These are phyloP conservation scores for Castor canadensis DNA, from an alignment of 2,113 vertebrate genomes.

Conservation along the genomic window DNA sequence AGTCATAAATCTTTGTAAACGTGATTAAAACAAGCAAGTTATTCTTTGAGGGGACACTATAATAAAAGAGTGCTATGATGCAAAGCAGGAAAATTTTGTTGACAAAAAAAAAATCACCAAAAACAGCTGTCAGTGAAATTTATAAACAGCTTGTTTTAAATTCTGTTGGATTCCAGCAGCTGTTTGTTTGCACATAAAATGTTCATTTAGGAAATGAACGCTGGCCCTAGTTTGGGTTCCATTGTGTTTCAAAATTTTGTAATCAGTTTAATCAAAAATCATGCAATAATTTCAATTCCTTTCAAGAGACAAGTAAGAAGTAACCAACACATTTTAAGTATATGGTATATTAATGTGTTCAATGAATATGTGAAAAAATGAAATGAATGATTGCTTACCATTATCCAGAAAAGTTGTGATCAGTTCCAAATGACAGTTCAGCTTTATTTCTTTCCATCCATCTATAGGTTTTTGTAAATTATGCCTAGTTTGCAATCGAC, in stretches of 20 bases:
- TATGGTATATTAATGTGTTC: not conserved
- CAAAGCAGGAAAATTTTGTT: constrained; percentile 78
- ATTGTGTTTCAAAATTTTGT: constrained; percentile 69
- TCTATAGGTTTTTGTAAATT: not conserved
- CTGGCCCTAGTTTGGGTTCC: constrained; percentile 56
- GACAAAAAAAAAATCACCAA: constrained; percentile 69
- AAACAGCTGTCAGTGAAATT: constrained; percentile 79
- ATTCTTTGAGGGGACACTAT: constrained; percentile 82
- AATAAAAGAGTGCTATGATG: constrained; percentile 73
- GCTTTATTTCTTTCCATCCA: not conserved
- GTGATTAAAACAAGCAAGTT: constrained; percentile 84
- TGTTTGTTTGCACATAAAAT: constrained; percentile 77
- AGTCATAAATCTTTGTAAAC: constrained; percentile 87
- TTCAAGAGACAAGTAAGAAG: constrained; percentile 21
- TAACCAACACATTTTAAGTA: constrained; percentile 26
- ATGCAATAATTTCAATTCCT: constrained; percentile 49
- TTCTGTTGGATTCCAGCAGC: constrained; percentile 67
- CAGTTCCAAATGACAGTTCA: constrained; percentile 1
- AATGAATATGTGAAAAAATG: constrained; percentile 7
- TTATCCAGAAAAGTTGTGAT: not conserved
- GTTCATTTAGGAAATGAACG: constrained; percentile 74
- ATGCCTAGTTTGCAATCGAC: not conserved
- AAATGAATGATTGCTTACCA: not conserved
- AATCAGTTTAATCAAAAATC: constrained; percentile 68
- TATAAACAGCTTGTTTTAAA: constrained; percentile 71